Percentiles rank a stretch among this genome's conserved stretches.
Conservation (phyloP, 23 tunicate species). For the Oikopleura vanhoeffeni region DNA sequence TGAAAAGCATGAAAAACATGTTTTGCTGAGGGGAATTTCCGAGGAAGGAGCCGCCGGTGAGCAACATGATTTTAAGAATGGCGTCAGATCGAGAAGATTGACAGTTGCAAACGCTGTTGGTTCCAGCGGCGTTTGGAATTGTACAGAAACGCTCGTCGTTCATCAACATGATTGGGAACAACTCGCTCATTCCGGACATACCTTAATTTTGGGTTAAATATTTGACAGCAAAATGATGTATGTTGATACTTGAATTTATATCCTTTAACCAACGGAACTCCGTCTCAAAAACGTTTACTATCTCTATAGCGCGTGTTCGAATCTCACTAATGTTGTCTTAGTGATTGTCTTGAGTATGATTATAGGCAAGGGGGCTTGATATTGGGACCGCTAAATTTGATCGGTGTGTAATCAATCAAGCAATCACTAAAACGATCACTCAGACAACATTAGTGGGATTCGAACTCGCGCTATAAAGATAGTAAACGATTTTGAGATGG, state of each 20-base stretch:
- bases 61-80: background rate
- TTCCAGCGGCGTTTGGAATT: background rate
- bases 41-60: slow-evolving; percentile 4
- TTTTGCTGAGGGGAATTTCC: slow-evolving; percentile 8
- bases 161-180: slow-evolving; percentile 1
- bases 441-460: too few relatives aligned
- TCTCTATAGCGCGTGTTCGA: too few relatives aligned
- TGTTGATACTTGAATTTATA: background rate
- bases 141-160: slow-evolving; percentile 6
- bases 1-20: slow-evolving; percentile 3
- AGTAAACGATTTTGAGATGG: too few relatives aligned
- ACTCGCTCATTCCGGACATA: background rate
- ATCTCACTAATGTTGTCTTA: too few relatives aligned
- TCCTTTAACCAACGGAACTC: too few relatives aligned
- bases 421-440: too few relatives aligned
- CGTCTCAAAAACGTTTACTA: too few relatives aligned
- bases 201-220: background rate
- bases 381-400: too few relatives aligned
- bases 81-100: background rate
- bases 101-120: background rate
- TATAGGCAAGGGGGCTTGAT: too few relatives aligned
- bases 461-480: too few relatives aligned
- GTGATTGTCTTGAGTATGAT: too few relatives aligned
- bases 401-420: too few relatives aligned
- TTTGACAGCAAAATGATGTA: background rate